Conservation (phyloP, 1,140 invertebrate species). For the Hycleus cichorii region DNA sequence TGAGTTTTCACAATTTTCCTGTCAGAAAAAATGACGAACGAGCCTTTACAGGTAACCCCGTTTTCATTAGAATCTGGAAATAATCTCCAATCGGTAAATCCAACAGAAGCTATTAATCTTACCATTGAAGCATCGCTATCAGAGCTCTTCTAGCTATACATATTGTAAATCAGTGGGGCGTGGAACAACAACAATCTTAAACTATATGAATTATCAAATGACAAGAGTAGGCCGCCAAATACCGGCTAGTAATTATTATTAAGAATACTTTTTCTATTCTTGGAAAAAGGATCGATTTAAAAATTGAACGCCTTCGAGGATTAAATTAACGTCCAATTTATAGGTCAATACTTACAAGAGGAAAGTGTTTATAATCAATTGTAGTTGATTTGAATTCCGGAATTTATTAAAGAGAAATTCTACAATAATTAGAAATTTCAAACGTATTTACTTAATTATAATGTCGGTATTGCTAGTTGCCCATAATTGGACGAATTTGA, state of each 20-base stretch:
- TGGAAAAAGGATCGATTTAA: too few species aligned
- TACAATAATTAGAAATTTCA: conserved; percentile 1
- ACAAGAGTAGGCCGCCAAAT: conserved; percentile 5
- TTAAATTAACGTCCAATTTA: background rate
- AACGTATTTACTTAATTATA: conserved; percentile 5
- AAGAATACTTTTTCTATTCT: too few species aligned
- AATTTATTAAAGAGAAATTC: conserved; percentile 4
- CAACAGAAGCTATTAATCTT: conserved; percentile 13
- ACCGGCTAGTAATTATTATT: background rate
- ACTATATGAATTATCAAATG: conserved; percentile 16
- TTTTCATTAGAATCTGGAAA: background rate
- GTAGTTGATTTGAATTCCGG: too few species aligned
- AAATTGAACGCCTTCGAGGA: too few species aligned
- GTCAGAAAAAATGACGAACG: too few species aligned
- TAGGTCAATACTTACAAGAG: too few species aligned
- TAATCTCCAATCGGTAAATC: background rate
- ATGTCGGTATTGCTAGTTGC: conserved; percentile 2
- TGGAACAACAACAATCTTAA: conserved; percentile 1
- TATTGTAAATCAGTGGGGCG: conserved; percentile 9
- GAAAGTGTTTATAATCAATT: too few species aligned
- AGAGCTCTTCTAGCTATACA: conserved; percentile 1
- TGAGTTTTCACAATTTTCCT: too few species aligned
- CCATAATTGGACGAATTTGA: conserved; percentile 11
- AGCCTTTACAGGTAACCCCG: background rate
- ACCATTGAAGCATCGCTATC: conserved; percentile 9